Conservation (phyloP, 1,140 invertebrate genomes). For the Augochlora pura region DNA sequence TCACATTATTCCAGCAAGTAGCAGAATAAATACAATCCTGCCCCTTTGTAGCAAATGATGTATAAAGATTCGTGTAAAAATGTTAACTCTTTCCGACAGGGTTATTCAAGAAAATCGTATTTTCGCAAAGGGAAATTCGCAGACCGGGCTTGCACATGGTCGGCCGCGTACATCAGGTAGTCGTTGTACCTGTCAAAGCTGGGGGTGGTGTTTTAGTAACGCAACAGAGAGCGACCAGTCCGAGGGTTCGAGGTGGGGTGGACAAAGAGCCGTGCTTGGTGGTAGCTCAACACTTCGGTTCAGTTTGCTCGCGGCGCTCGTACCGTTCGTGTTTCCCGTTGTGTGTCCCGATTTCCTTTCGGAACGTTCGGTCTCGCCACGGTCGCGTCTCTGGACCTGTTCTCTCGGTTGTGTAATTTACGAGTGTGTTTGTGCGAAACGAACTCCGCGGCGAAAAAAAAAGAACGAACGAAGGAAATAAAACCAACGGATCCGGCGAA, state of each 20-base stretch:
- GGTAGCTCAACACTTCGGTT: constrained; percentile 52
- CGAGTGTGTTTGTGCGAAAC: neutral
- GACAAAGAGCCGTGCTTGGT: constrained; percentile 18
- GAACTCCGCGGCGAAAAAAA: too few species aligned
- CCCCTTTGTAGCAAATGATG: too few species aligned
- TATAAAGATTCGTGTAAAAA: too few species aligned
- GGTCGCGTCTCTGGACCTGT: constrained; percentile 1
- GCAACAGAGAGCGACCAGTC: neutral
- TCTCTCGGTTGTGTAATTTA: constrained; percentile 1
- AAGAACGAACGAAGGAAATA: neutral
- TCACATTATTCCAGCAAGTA: too few species aligned
- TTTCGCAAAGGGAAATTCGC: too few species aligned
- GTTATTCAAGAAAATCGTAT: too few species aligned
- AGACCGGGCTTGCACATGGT: too few species aligned
- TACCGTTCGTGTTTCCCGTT: constrained; percentile 53
- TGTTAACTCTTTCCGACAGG: too few species aligned
- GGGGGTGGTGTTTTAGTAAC: neutral
- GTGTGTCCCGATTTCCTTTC: constrained; percentile 48
- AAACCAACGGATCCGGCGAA: neutral
- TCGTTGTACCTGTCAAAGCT: constrained; percentile 36
- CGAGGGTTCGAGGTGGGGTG: constrained; percentile 19
- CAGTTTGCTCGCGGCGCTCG: constrained; percentile 76
- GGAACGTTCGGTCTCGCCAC: constrained; percentile 6
- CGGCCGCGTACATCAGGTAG: neutral
- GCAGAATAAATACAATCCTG: too few species aligned